Evolutionary conservation across 2,888 invertebrate species (phyloP).

Genomic region (Nemurella pictetii): DNA sequence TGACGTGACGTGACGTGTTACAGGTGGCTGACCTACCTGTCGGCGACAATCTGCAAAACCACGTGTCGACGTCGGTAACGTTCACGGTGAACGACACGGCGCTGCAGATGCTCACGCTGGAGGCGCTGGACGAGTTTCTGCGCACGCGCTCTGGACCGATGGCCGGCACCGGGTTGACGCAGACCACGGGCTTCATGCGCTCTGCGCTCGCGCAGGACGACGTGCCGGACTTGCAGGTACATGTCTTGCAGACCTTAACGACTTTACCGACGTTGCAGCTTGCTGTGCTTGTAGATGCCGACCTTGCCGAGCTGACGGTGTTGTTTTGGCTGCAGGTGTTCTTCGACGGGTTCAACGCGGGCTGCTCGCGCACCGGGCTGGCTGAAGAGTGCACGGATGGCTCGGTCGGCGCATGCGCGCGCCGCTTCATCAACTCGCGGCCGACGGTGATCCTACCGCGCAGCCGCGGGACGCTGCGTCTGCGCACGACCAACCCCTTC

Average conservation of each 20-base stretch:
- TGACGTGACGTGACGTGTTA: too few species aligned
- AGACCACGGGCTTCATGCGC: conserved; percentile 2
- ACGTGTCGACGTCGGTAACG: conserved; percentile 62
- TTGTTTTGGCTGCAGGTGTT: too few species aligned
- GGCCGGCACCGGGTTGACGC: conserved; percentile 59
- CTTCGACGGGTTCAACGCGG: conserved; percentile 6
- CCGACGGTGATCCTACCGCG: conserved; percentile 42
- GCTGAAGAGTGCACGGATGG: conserved; percentile 7
- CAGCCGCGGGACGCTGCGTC: conserved; percentile 45
- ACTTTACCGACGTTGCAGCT: background rate
- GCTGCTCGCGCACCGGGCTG: conserved; percentile 1
- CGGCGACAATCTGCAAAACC: conserved; percentile 67
- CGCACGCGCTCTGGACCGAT: conserved; percentile 63
- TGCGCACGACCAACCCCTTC: conserved; percentile 70
- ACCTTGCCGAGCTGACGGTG: too few species aligned
- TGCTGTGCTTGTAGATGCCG: too few species aligned
- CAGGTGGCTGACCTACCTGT: conserved; percentile 62
- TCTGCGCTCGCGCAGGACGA: background rate
- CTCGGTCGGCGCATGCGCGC: background rate
- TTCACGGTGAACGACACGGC: conserved; percentile 54
- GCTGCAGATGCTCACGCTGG: conserved; percentile 45
- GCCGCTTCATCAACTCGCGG: background rate
- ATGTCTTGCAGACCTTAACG: background rate
- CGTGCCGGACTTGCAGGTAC: background rate
- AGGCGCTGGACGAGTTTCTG: conserved; percentile 62